Percentiles rank a stretch among this genome's conserved stretches.
Evolutionary conservation across 2,797 vertebrate species (phyloP).

Genomic region (Chaenodraco wilsoni): DNA sequence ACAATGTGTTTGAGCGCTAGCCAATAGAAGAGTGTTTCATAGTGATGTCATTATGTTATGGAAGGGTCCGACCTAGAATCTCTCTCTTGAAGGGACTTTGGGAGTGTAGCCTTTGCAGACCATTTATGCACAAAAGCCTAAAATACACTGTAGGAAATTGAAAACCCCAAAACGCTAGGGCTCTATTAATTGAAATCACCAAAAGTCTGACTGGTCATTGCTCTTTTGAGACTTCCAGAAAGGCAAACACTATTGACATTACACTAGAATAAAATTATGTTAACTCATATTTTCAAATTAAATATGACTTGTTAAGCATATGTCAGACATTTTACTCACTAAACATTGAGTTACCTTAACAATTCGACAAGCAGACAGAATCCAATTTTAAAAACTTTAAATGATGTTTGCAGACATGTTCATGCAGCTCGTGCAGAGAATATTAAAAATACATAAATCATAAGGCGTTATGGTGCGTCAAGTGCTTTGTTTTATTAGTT

Average conservation of each 20-base stretch:
- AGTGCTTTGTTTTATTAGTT: neutral
- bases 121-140: no score
- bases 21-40: no score
- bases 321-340: slow-evolving; percentile 13
- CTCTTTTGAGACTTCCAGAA: slow-evolving; percentile 7
- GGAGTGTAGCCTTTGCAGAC: no score
- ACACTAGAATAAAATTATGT: slow-evolving; percentile 6
- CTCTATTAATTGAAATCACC: no score
- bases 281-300: slow-evolving; percentile 38
- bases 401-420: slow-evolving; percentile 59
- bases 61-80: no score
- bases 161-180: no score
- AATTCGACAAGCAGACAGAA: slow-evolving; percentile 44
- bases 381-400: slow-evolving; percentile 52
- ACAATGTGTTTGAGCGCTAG: no score
- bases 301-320: slow-evolving; percentile 47
- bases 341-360: slow-evolving; percentile 34
- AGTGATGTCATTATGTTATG: no score
- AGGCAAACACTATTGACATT: slow-evolving; percentile 34
- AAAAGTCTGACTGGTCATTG: neutral
- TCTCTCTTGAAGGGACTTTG: no score
- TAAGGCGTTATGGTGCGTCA: neutral
- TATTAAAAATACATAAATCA: slow-evolving; percentile 25
- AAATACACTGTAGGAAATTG: no score
- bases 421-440: slow-evolving; percentile 28